Evolutionary conservation across 2,888 invertebrate genomes (phyloP), one percentile per base, ranked within the genome.

Genomic region (Meandrusa payeni): DNA sequence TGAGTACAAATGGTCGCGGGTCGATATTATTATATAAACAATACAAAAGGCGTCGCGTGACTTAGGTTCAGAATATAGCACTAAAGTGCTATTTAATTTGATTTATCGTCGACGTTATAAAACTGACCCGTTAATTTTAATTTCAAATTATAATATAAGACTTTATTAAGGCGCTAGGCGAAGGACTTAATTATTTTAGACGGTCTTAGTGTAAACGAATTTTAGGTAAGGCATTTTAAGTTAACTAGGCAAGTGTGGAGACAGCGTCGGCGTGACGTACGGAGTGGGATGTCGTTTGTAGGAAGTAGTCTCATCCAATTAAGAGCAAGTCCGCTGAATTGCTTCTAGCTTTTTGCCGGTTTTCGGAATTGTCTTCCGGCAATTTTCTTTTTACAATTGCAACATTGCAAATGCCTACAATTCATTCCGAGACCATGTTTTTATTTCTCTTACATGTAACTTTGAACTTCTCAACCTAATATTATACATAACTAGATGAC

Each of bases 301-400:
- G 65, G 76, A 81, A 85, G 79, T 79, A 74, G 78, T 79, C 78
- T 78, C 82, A 82, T 86, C 81, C 85, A 86, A 86, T 86, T 85
- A 86, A 81, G 78, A 82, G 70, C 73, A 69, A 66, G 70, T 71
- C 65, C 74, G 64, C 71, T 82, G 82, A 77, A 85, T 80, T 80
- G 82, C 75, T 79, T 76, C 73, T 75, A 77, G 69, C 68, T 73
- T 77, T 76, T 74, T 76, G 72, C 71, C 74, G 74, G n/a, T 78
- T 78, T 80, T 79, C 77, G 71, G 76, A 81, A 86, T 81, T 79
- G 77, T 80, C 76, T 73, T 64, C 62, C 55, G 51, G 59, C 66
- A 59, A 62, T 69, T 69, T 67, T 47, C 63, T 69, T 73, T 74
- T 73, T 71, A 63, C 64, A 65, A 61, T 59, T 62, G 58, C 58